These are phyloP conservation scores for Hyposoter dolosus DNA, from an alignment of 2,888 invertebrate genomes.

Conservation along the genomic window DNA sequence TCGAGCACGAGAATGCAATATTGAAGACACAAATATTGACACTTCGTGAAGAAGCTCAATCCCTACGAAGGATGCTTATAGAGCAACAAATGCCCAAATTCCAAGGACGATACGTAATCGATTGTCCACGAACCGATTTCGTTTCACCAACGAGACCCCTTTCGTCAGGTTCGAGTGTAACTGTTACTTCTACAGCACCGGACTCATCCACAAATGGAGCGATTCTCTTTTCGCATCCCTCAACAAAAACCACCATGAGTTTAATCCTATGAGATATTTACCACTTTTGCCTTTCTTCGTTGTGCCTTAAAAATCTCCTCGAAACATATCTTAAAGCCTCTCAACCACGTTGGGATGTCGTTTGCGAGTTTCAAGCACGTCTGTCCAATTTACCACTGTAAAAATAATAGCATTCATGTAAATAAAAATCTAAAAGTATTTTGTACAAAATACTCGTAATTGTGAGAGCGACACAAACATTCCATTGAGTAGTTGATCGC, in stretches of 20 bases:
- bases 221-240: slow-evolving; percentile 47
- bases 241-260: slow-evolving; percentile 51
- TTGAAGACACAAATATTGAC: slow-evolving; percentile 93
- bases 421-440: slow-evolving; percentile 52
- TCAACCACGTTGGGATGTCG: neutral
- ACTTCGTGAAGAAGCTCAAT: slow-evolving; percentile 91
- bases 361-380: slow-evolving; percentile 23
- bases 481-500: neutral
- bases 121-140: slow-evolving; percentile 46
- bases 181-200: slow-evolving; percentile 36
- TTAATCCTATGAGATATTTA: slow-evolving; percentile 45
- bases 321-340: neutral
- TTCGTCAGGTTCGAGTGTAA: slow-evolving; percentile 30
- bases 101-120: slow-evolving; percentile 56
- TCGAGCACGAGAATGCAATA: slow-evolving; percentile 96
- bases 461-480: neutral
- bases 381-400: slow-evolving; percentile 39
- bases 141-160: slow-evolving; percentile 27
- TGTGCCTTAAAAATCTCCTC: slow-evolving; percentile 8
- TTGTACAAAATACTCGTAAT: slow-evolving; percentile 17
- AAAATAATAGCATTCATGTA: slow-evolving; percentile 42
- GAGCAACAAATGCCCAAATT: slow-evolving; percentile 76
- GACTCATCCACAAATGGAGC: slow-evolving; percentile 53
- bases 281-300: neutral
- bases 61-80: slow-evolving; percentile 89